A percentile compares a stretch with the other conserved stretches of the same genome.
Evolutionary conservation across 2,797 vertebrate genomes (phyloP).

Genomic region (Pangasius krempfi): DNA sequence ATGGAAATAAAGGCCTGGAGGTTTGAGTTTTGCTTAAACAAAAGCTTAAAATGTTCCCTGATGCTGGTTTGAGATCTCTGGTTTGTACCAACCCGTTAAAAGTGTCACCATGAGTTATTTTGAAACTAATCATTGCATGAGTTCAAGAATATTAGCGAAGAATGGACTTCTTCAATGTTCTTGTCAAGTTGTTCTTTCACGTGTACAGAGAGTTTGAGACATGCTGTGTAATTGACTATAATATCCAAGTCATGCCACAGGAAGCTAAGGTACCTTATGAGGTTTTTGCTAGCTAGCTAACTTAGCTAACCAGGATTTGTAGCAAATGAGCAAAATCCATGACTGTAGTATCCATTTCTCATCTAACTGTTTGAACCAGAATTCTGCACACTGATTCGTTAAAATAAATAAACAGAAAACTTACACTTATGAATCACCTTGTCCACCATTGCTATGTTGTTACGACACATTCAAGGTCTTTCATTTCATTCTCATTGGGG

Average conservation of each 20-base stretch:
- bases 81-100: neutral
- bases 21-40: neutral
- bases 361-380: neutral
- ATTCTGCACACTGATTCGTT: neutral
- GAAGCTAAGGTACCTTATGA: neutral
- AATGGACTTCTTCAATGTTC: neutral
- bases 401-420: neutral
- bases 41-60: conserved; percentile 18
- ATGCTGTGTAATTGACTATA: neutral
- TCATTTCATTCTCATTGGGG: neutral
- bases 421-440: neutral
- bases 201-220: neutral
- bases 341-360: neutral
- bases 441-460: neutral
- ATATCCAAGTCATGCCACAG: neutral
- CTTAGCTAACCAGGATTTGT: conserved; percentile 1
- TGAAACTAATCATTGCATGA: neutral
- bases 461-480: neutral
- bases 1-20: neutral
- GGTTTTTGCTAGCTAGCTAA: neutral
- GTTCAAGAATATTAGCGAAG: neutral
- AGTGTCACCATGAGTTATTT: neutral
- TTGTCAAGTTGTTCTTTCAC: neutral
- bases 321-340: neutral
- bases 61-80: conserved; percentile 49